Evolutionary conservation across 2,888 invertebrate genomes (phyloP), one percentile per base, ranked within the genome.

Genomic region (Orchestes rusci): DNA sequence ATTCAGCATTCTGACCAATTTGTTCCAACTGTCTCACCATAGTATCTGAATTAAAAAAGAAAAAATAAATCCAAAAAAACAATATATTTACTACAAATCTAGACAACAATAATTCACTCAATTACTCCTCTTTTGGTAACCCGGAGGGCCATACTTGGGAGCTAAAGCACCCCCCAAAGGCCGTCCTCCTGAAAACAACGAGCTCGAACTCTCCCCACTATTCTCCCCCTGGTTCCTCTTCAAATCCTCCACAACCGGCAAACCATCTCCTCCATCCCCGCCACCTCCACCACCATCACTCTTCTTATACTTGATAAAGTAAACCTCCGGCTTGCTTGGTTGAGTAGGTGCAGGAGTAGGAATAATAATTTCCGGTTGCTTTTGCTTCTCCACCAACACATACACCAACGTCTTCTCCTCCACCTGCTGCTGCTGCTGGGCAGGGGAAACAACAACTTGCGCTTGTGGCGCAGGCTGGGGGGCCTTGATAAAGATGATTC

Each of bases 391-490:
- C 58, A 89, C 88, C 69, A 90, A 71, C 18, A 90, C 90, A 70
- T 90, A 90, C 59, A 89, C 88, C 53, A 89, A 75, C 41, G 89
- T 90, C 74, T 89, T 90, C 68, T 87, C 86, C 70, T 87, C 85
- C 68, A 87, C 85, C 64, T 86, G 86, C 50, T 80, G 79, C 65
- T 84, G 82, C 20, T 5, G 8, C 23, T 7, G 7, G 5, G 23
- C 7, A 23, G 23, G 23, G 10, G 5, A 10, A 23, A 23, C 23
- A 23, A 23, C 10, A 30, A 13, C 2, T 7, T 19, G 5, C 7
- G 31, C 12, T 18, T 16, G 31, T 18, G 82, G 67, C 16, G 86
- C 12, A 16, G 37, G 38, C n/a, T 38, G 17, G 46, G 59, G 59
- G 15, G 58, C 59, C 75, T 89, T 89, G 70, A 90, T 89, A 77